Evolutionary conservation across 2,888 invertebrate species (phyloP).

Genomic region (Torymus auratus): DNA sequence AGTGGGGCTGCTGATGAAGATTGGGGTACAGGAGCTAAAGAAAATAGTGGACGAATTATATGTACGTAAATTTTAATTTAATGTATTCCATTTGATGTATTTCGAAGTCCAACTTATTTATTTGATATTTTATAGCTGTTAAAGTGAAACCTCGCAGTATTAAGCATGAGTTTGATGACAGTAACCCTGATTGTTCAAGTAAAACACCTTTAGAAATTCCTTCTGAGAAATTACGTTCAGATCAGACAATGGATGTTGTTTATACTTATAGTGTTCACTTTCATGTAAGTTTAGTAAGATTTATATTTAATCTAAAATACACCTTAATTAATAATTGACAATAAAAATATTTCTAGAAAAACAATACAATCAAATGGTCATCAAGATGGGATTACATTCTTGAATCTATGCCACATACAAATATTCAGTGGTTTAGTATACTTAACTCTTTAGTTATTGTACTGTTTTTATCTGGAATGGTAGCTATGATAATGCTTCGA

Average conservation of each 20-base stretch:
- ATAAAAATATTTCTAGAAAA: constrained; percentile 76
- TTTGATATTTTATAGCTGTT: constrained; percentile 74
- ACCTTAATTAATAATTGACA: background rate
- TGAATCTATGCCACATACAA: constrained; percentile 98
- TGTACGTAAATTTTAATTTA: constrained; percentile 70
- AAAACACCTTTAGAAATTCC: constrained; percentile 85
- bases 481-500: constrained; percentile 98
- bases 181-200: constrained; percentile 70
- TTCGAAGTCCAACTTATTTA: background rate
- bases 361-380: constrained; percentile 96
- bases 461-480: constrained; percentile 98
- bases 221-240: constrained; percentile 77
- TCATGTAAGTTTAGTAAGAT: constrained; percentile 76
- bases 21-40: constrained; percentile 88
- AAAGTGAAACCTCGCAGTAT: constrained; percentile 79
- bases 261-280: constrained; percentile 94
- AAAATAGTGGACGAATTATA: constrained; percentile 91
- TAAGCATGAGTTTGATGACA: constrained; percentile 73
- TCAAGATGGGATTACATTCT: constrained; percentile 99
- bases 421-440: constrained; percentile 99
- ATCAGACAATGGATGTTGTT: constrained; percentile 80
- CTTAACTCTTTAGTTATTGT: constrained; percentile 98
- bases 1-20: constrained; percentile 89
- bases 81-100: no score
- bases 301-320: no score